Evolutionary conservation across 1,140 invertebrate genomes (phyloP), one percentile per base, ranked within the genome.

Genomic region (Dryas iulia): DNA sequence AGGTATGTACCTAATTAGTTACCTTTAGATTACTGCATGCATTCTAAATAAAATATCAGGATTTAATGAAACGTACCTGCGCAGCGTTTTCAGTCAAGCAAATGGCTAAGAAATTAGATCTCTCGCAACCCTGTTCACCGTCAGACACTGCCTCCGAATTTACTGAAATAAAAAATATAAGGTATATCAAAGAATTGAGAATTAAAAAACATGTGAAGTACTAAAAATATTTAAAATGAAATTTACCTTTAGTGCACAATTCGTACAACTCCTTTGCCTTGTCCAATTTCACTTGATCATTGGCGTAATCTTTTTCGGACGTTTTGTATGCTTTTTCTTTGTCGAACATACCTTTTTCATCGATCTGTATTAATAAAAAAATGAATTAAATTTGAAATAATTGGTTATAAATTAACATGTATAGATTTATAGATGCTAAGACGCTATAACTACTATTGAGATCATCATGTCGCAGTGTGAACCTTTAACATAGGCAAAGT

Each of bases 291-390:
- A 53, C 62, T 11, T 74, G 28, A 23, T 88, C 79, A 7, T 77
- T 74, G 2, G 64, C 39, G 58, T 81, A 79, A 26, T 87, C 79
- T 30, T 78, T 78, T 25, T 81, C 61, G 3, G 76, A 70, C 12
- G 79, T 58, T 26, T 76, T 79, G 0, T 72, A 59, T 3, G 84
- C 80, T 25, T 67, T 72, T 23, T 79, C 78, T 4, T 75, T 61
- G 18, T 79, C 66, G 53, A 82, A 90, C 76, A 81, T 85, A 0
- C 88, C 88, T 52, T 88, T 87, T 12, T 78, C 76, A 47, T 87
- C 74, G 31, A 87, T 66, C 87, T 90, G 66, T 35, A 82, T 77
- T 23, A 26, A 54, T 59, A 1, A 21, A 12, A 59, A 12, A 14
- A 26, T 12, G 10, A 11, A 26, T 57, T 33, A 3, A 33, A 33